Base-by-base conservation (phyloP, 2,888 invertebrate genomes). In the Pseudococcus longispinus region DNA sequence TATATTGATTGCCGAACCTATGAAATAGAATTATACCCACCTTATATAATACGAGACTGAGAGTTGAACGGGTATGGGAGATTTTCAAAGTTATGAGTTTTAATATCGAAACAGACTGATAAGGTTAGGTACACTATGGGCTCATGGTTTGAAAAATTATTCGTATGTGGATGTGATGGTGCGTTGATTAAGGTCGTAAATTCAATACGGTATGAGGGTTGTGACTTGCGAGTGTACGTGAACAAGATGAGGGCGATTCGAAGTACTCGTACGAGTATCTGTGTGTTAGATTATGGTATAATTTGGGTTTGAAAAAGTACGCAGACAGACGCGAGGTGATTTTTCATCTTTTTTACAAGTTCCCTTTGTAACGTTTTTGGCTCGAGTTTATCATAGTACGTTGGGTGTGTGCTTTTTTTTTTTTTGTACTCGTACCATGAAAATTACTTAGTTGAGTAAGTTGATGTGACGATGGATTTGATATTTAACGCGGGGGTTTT, bases 151-250 rank as follows among this genome's bases (percentile, higher is more conserved):
- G 60, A 23, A 60, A 60, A 60, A 60, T 60, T 60, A 60, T 60
- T 23, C 60, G 60, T 23, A 60, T 23, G 20, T 9, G 55, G 20
- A 55, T 55, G 1, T 9, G 37, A 11, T 11, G 20, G 11, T 60
- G 60, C 23, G 60, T 60, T 60, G 60, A 60, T 70, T 70, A 70
- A 70, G 70, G 70, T 70, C 70, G 70, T 70, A 70, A 70, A 70
- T 70, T 70, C 60, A 60, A 20, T 60, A 23, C 55, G 2, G 55
- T 20, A 55, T 60, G 26, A 65, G 9, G 65, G 37, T 37, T 37
- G 37, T 37, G n/a, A 32, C 32, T 4, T 32, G 13, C 13, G 70
- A 11, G 29, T 26, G 29, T 11, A 26, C 3, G 65, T 23, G 29
- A 70, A 23, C 23, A 60, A 29, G 70, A 70, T 29, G 70, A 70